These are phyloP conservation scores for Rotaria macrura DNA, from an alignment of 2,888 invertebrate genomes.

Conservation along the genomic window DNA sequence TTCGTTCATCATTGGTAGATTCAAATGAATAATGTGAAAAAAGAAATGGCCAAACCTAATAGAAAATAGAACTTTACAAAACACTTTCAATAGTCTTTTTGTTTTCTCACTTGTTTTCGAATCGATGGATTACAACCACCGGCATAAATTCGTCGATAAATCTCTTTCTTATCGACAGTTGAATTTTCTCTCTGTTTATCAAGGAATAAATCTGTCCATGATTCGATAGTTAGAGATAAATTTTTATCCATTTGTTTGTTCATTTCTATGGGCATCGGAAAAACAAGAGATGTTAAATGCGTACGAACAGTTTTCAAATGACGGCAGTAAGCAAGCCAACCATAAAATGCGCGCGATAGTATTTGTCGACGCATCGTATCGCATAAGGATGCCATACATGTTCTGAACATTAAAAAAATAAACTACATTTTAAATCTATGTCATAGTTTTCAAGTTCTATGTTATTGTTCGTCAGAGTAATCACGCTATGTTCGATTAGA, in stretches of 20 bases:
- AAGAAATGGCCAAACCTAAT: conserved; percentile 74
- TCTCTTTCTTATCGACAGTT: background rate
- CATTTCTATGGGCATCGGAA: conserved; percentile 43
- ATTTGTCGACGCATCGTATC: conserved; percentile 88
- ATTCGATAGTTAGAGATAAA: background rate
- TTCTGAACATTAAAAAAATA: conserved; percentile 48
- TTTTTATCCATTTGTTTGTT: background rate
- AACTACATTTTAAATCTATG: too few relatives aligned
- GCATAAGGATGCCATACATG: conserved; percentile 66
- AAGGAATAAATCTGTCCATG: background rate
- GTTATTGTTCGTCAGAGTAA: too few relatives aligned
- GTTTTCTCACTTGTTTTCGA: conserved; percentile 40
- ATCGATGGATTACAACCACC: conserved; percentile 67
- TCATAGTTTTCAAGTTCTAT: too few relatives aligned
- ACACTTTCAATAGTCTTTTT: too few relatives aligned
- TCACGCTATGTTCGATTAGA: too few relatives aligned
- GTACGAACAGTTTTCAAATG: conserved; percentile 82
- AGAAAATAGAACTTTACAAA: background rate
- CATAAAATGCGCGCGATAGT: conserved; percentile 84
- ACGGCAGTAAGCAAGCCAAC: conserved; percentile 84
- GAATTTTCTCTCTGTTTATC: background rate
- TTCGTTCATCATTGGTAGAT: conserved; percentile 39
- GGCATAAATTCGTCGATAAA: conserved; percentile 58
- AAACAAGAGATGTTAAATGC: conserved; percentile 76
- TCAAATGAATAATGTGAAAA: conserved; percentile 69